A percentile compares a stretch with the other conserved stretches of the same genome.
These are phyloP conservation scores for Prunella fulvescens DNA, from an alignment of 2,113 vertebrate species.

Conservation along the genomic window DNA sequence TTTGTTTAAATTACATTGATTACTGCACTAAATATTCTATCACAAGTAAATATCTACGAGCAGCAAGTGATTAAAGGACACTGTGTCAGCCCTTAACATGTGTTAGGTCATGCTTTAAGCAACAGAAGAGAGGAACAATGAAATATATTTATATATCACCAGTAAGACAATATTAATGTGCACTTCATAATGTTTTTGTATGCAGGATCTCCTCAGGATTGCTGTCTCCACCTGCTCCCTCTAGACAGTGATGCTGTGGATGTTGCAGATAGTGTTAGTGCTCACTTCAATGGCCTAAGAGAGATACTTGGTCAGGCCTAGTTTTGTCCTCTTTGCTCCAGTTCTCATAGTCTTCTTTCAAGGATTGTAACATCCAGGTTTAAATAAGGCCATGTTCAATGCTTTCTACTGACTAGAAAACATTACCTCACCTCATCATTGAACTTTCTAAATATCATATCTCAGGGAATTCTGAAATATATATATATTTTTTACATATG, in stretches of 20 bases:
- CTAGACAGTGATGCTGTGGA: not conserved
- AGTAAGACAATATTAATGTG: not conserved
- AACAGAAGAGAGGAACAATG: not conserved
- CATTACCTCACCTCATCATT: not conserved
- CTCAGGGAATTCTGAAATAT: not conserved
- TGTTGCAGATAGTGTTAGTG: not conserved
- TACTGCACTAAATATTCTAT: not conserved
- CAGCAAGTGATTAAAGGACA: not conserved
- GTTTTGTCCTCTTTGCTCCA: not conserved
- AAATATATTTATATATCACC: not conserved
- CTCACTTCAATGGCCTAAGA: not conserved
- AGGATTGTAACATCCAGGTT: not conserved
- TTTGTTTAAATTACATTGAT: not conserved
- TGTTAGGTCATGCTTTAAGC: accelerated
- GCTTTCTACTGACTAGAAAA: not conserved
- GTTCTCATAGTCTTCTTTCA: not conserved
- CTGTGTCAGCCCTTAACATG: not conserved
- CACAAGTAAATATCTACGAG: not conserved
- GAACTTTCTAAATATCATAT: not conserved
- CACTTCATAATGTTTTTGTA: not conserved
- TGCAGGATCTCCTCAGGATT: not conserved
- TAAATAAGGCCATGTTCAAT: accelerated
- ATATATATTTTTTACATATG: not conserved
- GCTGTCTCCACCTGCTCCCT: not conserved
- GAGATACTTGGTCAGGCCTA: not conserved